Base-by-base conservation (phyloP, 2,888 invertebrate species). In the Nudaria mundana region DNA sequence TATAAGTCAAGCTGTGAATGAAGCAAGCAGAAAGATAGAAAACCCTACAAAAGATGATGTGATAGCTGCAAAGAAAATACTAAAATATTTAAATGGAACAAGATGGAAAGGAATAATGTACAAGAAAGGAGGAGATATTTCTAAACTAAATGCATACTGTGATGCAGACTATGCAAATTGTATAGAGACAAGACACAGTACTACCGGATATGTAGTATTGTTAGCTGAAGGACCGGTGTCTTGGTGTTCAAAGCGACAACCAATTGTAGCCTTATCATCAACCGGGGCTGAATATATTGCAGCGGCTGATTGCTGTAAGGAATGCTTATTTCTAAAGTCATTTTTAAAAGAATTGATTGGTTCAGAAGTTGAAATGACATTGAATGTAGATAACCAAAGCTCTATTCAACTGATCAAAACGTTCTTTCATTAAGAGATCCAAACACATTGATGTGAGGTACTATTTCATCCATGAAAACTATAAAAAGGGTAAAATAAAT, bases 241-340 rank as follows among this genome's bases (percentile, higher is more conserved):
- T 10, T 68, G 73, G 71, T 43, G 39, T 14, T 53, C 57, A 40
- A 45, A 49, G 44, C 46, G 50, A 48, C 63, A 61, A 41, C 37
- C 37, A 16, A 48, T 50, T 33, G 61, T 68, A 6, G 52, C 60
- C 0, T 30, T 67, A 5, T 68, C 32, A 18, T 22, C 10, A 23
- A 20, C 20, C 5, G 20, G 8, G 5, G 20, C 20, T 2, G 20
- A 20, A 5, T 20, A 20, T 5, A 20, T 36, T 11, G 29, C 36
- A 3, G 30, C 36, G 2, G 36, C 30, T 8, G 36, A 36, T 1
- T 36, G 36, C 7, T 22, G 23, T 24, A 30, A 36, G 5, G 36
- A 36, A 22, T 5, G 8, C n/a, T 22, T 20, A 16, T 35, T 29
- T 29, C 13, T 35, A 8, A 35, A 29, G 22, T 10, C 29, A 13